Evolutionary conservation across 1,140 invertebrate genomes (phyloP).

Genomic region (Magallana gigas): DNA sequence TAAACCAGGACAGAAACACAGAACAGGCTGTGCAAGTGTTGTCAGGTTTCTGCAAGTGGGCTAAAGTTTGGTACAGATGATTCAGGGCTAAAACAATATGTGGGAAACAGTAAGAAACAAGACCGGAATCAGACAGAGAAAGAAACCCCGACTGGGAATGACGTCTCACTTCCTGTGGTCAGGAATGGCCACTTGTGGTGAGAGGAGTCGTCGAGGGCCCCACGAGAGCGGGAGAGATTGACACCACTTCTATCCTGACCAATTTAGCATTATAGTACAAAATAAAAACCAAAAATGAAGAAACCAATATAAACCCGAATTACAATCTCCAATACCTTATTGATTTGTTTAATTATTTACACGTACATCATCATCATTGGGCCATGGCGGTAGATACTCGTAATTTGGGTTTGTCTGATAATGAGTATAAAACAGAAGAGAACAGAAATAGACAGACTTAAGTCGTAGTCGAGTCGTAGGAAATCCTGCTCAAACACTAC

Average conservation of each 20-base stretch:
- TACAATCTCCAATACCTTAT: neutral
- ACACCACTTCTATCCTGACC: neutral
- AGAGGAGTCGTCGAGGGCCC: neutral
- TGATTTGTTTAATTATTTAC: slow-evolving; percentile 25
- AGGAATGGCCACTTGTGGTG: neutral
- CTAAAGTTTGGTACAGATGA: neutral
- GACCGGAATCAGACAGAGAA: slow-evolving; percentile 17
- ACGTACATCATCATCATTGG: slow-evolving; percentile 5
- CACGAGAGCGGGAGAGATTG: neutral
- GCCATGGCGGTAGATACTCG: neutral
- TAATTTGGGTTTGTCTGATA: neutral
- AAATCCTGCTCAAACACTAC: neutral
- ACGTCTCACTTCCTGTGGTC: slow-evolving; percentile 28
- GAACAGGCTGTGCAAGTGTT: neutral
- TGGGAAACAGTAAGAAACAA: slow-evolving; percentile 25
- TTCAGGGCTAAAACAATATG: neutral
- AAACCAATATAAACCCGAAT: neutral
- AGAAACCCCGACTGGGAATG: neutral
- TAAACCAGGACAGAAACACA: neutral
- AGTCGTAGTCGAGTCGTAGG: neutral
- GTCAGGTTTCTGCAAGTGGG: neutral
- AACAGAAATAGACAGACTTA: neutral
- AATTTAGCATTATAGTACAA: neutral
- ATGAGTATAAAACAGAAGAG: neutral
- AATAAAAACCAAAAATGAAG: neutral